Evolutionary conservation across 2,113 vertebrate species (phyloP).

Genomic region (Gasterosteus nipponicus): DNA sequence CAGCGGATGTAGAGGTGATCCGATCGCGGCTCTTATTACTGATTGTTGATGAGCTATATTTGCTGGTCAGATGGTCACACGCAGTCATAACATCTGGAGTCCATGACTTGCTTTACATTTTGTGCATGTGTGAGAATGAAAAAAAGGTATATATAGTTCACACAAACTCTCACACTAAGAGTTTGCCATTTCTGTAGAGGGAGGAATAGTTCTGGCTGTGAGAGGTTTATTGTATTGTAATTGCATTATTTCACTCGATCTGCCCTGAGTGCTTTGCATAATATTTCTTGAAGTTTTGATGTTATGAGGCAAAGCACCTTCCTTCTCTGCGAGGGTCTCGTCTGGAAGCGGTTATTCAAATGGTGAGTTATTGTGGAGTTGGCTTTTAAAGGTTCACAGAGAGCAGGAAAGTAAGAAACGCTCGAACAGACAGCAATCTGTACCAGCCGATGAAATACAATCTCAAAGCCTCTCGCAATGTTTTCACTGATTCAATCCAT

Average conservation of each 20-base stretch:
- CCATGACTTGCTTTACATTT: too few relatives aligned
- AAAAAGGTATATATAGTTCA: neutral
- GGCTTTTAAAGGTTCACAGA: neutral
- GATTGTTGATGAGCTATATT: neutral
- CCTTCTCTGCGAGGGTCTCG: neutral
- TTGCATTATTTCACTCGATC: neutral
- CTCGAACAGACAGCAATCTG: neutral
- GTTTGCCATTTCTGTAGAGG: neutral
- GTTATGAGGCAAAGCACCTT: neutral
- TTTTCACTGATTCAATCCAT: neutral
- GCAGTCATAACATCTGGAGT: neutral
- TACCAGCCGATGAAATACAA: neutral
- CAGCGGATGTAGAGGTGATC: neutral
- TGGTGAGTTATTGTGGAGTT: neutral
- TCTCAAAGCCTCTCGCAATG: neutral
- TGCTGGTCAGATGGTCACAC: neutral
- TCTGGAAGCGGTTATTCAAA: neutral
- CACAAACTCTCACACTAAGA: neutral
- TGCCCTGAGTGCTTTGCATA: neutral
- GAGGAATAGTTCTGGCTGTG: neutral
- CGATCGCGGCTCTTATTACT: neutral
- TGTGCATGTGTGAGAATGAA: too few relatives aligned
- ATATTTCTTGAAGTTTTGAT: neutral
- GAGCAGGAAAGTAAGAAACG: neutral
- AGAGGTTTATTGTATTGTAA: neutral